These are phyloP conservation scores for Isoperla grammatica DNA, from an alignment of 2,888 invertebrate genomes.

Conservation along the genomic window DNA sequence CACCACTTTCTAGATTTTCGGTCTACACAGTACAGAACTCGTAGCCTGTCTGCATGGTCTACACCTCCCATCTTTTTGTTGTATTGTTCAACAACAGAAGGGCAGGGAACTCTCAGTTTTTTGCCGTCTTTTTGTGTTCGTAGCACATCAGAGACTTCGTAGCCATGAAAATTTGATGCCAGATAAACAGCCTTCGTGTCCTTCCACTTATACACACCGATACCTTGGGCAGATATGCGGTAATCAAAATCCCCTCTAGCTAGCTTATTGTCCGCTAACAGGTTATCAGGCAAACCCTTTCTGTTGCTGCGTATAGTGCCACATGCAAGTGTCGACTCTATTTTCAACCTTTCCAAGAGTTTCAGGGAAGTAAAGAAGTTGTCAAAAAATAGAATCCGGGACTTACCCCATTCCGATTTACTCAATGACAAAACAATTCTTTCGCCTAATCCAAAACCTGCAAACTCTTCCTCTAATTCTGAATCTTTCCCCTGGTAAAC, in stretches of 20 bases:
- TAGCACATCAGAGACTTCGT: no score
- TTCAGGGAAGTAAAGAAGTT: conserved; percentile 30
- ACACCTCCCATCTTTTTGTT: no score
- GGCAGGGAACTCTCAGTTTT: no score
- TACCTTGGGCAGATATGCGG: no score
- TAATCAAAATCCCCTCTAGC: conserved; percentile 13
- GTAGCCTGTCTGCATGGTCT: background rate
- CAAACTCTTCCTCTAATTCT: no score
- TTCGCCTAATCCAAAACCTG: no score
- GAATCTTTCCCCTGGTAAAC: no score
- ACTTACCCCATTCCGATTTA: conserved; percentile 27
- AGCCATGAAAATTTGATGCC: conserved; percentile 32
- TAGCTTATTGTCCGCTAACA: conserved; percentile 1
- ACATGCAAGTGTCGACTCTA: conserved; percentile 29
- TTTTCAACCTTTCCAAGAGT: conserved; percentile 30
- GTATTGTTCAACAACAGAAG: no score
- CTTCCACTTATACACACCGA: conserved; percentile 30
- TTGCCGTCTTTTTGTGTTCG: no score
- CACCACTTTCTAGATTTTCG: conserved; percentile 16
- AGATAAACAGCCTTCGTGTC: conserved; percentile 28
- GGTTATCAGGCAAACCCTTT: no score
- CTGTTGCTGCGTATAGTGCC: no score
- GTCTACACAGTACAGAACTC: background rate
- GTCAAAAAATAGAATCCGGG: conserved; percentile 25
- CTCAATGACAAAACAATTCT: conserved; percentile 32